phyloP scores from a whole-genome alignment of 2,888 invertebrate genomes.

The Cephonodes hylas region DNA sequence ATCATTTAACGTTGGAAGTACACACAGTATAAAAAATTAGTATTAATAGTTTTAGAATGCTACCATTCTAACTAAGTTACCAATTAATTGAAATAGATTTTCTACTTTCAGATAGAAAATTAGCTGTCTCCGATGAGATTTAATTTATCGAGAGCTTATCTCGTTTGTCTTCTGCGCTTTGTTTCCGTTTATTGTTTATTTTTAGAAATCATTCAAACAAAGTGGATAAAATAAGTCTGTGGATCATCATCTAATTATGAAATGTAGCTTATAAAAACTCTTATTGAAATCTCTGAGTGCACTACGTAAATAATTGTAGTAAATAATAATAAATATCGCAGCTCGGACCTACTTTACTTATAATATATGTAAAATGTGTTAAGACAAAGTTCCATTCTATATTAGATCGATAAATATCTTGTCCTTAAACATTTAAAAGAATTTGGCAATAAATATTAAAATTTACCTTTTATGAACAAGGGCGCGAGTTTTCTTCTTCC shows the following conservation, averaged over 20 bases:
- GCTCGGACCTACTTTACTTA: too few relatives aligned
- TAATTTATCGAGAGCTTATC: background rate
- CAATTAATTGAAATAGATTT: background rate
- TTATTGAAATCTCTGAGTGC: too few relatives aligned
- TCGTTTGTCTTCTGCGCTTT: background rate
- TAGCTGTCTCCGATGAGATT: background rate
- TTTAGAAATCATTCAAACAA: background rate
- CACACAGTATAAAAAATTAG: too few relatives aligned
- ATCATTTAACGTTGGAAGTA: too few relatives aligned
- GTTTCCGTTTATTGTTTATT: background rate
- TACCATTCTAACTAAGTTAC: background rate
- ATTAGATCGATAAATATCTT: too few relatives aligned
- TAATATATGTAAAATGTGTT: too few relatives aligned
- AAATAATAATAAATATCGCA: too few relatives aligned
- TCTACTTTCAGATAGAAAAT: background rate
- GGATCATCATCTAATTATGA: too few relatives aligned
- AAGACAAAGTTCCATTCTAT: too few relatives aligned
- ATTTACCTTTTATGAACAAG: slow-evolving; percentile 70
- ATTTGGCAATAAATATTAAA: background rate
- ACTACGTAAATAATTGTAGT: too few relatives aligned
- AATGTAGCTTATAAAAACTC: too few relatives aligned
- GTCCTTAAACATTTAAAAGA: background rate
- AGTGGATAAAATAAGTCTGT: too few relatives aligned
- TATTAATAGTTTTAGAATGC: background rate
- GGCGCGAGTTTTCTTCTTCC: slow-evolving; percentile 80